Percentiles rank a stretch among this genome's conserved stretches.
phyloP scores from a whole-genome alignment of 2,797 vertebrate genomes.

The Buphagus erythrorhynchus region DNA sequence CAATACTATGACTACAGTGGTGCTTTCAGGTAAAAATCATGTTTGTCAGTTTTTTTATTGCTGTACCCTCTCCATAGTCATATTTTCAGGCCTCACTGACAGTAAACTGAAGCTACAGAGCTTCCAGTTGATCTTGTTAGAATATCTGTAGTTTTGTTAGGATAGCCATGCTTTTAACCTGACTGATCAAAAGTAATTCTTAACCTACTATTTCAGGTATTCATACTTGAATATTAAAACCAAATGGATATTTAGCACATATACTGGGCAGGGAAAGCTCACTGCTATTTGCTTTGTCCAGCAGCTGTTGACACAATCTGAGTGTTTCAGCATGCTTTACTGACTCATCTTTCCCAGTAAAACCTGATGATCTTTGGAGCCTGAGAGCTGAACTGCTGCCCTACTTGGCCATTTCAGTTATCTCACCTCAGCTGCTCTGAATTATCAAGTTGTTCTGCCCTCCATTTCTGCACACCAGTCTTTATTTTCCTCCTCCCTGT shows the following conservation, averaged over 20 bases:
- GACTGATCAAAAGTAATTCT: background rate
- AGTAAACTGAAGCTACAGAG: background rate
- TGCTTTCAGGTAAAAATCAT: constrained; percentile 87
- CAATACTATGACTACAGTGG: constrained; percentile 87
- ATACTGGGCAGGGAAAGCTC: background rate
- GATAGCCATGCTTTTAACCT: background rate
- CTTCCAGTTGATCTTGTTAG: background rate
- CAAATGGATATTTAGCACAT: background rate
- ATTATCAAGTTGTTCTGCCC: accelerated
- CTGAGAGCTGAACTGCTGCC: background rate
- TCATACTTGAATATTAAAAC: background rate
- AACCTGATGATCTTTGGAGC: background rate
- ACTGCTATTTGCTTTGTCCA: background rate
- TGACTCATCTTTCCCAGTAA: background rate
- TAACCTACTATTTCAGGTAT: background rate
- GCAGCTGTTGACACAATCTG: background rate
- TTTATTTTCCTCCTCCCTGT: background rate
- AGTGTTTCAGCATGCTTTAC: background rate
- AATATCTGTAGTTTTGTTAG: background rate
- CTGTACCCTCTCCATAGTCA: background rate
- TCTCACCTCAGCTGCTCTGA: background rate
- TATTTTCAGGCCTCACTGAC: background rate
- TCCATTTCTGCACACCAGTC: background rate
- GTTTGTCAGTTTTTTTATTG: background rate
- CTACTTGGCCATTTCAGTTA: background rate